Evolutionary conservation across 1,140 invertebrate species (phyloP).

Genomic region (Bicyclus anynana): DNA sequence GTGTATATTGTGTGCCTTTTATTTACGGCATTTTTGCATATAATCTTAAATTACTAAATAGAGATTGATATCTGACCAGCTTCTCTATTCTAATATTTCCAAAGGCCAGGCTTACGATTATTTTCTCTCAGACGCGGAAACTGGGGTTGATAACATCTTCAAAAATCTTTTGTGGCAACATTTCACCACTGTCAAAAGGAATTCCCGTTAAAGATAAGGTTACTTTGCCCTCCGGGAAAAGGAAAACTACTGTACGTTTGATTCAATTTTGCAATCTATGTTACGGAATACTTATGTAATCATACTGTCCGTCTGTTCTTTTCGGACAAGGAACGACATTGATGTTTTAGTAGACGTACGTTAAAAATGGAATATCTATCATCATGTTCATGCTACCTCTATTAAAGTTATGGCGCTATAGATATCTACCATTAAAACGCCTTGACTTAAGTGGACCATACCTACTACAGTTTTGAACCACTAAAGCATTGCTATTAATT

Average conservation of each 20-base stretch:
- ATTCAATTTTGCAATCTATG: background rate
- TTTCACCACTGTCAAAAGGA: conserved; percentile 12
- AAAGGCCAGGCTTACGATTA: conserved; percentile 25
- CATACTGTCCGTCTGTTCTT: background rate
- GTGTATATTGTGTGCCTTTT: too few relatives aligned
- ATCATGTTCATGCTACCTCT: too few relatives aligned
- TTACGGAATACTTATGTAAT: background rate
- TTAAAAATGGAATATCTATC: too few relatives aligned
- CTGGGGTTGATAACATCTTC: conserved; percentile 17
- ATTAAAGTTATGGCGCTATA: too few relatives aligned
- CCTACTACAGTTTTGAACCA: too few relatives aligned
- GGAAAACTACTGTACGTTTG: background rate
- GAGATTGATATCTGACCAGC: conserved; percentile 26
- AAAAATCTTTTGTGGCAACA: conserved; percentile 16
- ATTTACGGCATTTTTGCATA: too few relatives aligned
- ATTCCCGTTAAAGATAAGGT: background rate
- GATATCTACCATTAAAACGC: too few relatives aligned
- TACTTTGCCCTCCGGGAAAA: background rate
- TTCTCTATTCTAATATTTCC: conserved; percentile 29
- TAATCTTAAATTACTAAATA: conserved; percentile 30
- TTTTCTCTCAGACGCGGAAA: conserved; percentile 22
- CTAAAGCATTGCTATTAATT: too few relatives aligned
- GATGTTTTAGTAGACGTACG: too few relatives aligned
- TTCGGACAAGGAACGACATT: background rate
- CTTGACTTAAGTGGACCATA: too few relatives aligned